These are phyloP conservation scores for Heliconius cydno DNA, from an alignment of 2,888 invertebrate genomes.

Conservation along the genomic window DNA sequence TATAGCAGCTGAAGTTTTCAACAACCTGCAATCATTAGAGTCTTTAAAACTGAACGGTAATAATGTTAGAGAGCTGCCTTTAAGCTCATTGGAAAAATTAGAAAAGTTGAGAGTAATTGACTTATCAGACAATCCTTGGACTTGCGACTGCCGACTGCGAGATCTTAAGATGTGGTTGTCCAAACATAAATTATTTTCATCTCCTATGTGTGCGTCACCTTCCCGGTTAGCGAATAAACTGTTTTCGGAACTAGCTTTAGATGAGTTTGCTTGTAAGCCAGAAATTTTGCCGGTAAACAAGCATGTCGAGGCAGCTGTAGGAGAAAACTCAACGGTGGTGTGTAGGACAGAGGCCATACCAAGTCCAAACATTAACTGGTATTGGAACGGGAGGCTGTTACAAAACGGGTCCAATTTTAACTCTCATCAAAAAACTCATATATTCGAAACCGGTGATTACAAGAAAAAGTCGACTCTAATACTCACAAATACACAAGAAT, in stretches of 20 bases:
- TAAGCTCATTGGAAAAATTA: conserved; percentile 88
- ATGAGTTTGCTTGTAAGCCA: conserved; percentile 94
- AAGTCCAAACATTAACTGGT: conserved; percentile 92
- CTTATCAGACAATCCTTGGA: conserved; percentile 94
- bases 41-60: conserved; percentile 92
- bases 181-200: conserved; percentile 89
- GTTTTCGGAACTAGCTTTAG: conserved; percentile 89
- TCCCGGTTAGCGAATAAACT: conserved; percentile 87
- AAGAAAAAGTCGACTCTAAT: conserved; percentile 90
- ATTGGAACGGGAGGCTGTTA: conserved; percentile 91
- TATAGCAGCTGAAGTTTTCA: conserved; percentile 88
- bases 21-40: conserved; percentile 89
- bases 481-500: conserved; percentile 91
- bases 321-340: conserved; percentile 92
- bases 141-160: conserved; percentile 92
- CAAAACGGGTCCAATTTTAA: conserved; percentile 91
- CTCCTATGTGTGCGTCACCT: conserved; percentile 90
- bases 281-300: conserved; percentile 89
- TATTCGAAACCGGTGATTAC: conserved; percentile 89
- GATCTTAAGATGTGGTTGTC: conserved; percentile 92
- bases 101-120: conserved; percentile 91
- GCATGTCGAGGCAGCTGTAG: conserved; percentile 90
- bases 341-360: conserved; percentile 93
- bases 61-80: conserved; percentile 88
- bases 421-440: conserved; percentile 89